phyloP scores from a whole-genome alignment of 1,140 invertebrate genomes.

The Pararge aegeria region DNA sequence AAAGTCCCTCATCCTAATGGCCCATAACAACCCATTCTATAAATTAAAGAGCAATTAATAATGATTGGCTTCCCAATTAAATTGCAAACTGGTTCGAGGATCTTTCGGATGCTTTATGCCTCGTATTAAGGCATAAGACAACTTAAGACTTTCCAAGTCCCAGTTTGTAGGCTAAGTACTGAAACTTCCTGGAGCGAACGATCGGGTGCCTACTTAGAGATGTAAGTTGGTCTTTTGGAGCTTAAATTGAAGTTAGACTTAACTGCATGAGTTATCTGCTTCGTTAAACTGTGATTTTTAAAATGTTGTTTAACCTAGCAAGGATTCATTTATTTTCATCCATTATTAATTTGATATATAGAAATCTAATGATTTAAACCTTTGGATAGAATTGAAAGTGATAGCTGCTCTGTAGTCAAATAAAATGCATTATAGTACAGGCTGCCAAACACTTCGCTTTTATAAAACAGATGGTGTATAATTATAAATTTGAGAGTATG shows the following conservation, averaged over 20 bases:
- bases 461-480: no score
- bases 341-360: no score
- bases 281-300: not conserved
- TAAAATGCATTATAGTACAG: no score
- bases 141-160: constrained; percentile 6
- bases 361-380: no score
- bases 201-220: constrained; percentile 10
- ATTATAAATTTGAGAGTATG: no score
- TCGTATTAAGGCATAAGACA: constrained; percentile 12
- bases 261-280: not conserved
- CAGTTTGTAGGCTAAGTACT: constrained; percentile 11
- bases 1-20: not conserved
- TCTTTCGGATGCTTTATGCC: constrained; percentile 5
- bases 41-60: constrained; percentile 5
- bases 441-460: no score
- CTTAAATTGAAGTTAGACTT: constrained; percentile 4
- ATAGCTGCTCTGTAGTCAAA: no score
- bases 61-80: constrained; percentile 6
- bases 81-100: constrained; percentile 11
- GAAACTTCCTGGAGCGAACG: constrained; percentile 7
- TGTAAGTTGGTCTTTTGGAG: constrained; percentile 7
- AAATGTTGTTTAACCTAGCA: no score
- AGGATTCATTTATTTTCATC: no score
- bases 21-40: not conserved
- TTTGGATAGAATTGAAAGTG: no score